Percentiles rank a stretch among this genome's conserved stretches.
These are phyloP conservation scores for Paraescarpia echinospica DNA, from an alignment of 1,140 invertebrate genomes.

Conservation along the genomic window DNA sequence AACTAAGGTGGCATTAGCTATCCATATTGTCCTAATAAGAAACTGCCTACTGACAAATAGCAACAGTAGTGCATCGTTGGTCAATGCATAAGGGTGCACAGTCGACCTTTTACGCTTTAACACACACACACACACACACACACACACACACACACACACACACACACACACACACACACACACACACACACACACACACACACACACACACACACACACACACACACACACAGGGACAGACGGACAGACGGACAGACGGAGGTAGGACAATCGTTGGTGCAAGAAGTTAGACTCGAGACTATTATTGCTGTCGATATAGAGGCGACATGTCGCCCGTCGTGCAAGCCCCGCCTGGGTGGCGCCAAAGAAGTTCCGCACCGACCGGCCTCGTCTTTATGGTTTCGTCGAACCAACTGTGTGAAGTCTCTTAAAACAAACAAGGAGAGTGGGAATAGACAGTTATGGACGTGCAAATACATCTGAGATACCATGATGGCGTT, in stretches of 20 bases:
- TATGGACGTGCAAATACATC: neutral
- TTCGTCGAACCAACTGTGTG: neutral
- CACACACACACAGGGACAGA: neutral
- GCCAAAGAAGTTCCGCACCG: neutral
- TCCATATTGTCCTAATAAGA: neutral
- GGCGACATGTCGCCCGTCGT: too few relatives aligned
- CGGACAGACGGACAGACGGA: neutral
- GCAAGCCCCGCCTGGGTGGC: neutral
- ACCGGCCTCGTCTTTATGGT: neutral
- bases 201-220: neutral
- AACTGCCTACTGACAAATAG: neutral
- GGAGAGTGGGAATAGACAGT: neutral
- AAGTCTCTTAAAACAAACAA: neutral
- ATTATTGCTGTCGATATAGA: neutral
- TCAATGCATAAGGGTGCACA: neutral
- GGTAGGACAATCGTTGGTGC: neutral
- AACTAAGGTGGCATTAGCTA: neutral
- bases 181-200: neutral
- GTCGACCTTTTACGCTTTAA: neutral
- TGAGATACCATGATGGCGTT: neutral
- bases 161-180: slow-evolving; percentile 14
- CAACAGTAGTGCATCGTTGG: neutral
- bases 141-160: slow-evolving; percentile 10
- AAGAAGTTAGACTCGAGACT: neutral
- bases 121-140: slow-evolving; percentile 17